Conservation (phyloP, 2,888 invertebrate genomes). For the Euzophera pinguis region DNA sequence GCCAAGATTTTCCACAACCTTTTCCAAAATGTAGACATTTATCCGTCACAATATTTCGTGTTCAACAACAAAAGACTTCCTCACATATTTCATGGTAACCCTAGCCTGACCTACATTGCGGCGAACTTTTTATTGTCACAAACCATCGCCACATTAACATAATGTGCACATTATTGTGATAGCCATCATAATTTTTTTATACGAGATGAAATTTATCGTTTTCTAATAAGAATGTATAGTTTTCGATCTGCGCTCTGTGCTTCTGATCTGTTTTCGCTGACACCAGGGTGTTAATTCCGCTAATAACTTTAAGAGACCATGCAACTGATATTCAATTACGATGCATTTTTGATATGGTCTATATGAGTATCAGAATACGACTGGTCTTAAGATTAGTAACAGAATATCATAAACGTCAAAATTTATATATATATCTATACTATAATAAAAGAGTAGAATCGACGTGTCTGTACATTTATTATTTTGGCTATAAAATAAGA, state of each 20-base stretch:
- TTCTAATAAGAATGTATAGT: background rate
- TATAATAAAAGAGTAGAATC: too few relatives aligned
- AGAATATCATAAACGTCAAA: too few relatives aligned
- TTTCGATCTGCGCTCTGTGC: background rate
- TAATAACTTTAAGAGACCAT: too few relatives aligned
- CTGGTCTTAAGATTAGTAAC: too few relatives aligned
- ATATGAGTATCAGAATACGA: too few relatives aligned
- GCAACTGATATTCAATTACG: too few relatives aligned
- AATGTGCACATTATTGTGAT: slow-evolving; percentile 3
- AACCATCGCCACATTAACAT: slow-evolving; percentile 6
- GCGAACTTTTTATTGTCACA: slow-evolving; percentile 4
- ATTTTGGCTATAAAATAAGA: too few relatives aligned
- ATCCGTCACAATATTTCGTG: background rate
- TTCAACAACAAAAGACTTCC: background rate
- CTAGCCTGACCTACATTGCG: slow-evolving; percentile 1
- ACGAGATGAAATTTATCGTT: slow-evolving; percentile 6
- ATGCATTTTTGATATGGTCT: too few relatives aligned
- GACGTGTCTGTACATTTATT: too few relatives aligned
- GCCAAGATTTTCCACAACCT: background rate
- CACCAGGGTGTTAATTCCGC: too few relatives aligned
- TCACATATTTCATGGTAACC: background rate
- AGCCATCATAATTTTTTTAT: slow-evolving; percentile 2
- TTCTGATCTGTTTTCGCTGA: too few relatives aligned
- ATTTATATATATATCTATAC: too few relatives aligned
- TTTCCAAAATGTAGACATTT: background rate